Percentiles rank a stretch among this genome's conserved stretches.
phyloP scores from a whole-genome alignment of 2,888 invertebrate genomes.

The Metellina segmentata region DNA sequence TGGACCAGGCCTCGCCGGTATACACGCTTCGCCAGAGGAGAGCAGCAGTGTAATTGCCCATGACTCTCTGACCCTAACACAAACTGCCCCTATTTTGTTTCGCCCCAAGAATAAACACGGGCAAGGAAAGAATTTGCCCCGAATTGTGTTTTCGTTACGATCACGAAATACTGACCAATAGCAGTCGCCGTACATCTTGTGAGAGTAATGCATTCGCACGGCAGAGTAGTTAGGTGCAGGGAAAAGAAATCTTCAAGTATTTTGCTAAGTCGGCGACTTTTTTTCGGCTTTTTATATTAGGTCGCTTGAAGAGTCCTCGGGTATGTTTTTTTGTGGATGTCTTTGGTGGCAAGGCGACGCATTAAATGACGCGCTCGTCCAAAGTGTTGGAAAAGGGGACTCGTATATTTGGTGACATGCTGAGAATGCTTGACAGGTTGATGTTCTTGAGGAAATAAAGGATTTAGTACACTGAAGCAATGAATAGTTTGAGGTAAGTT shows the following conservation, averaged over 20 bases:
- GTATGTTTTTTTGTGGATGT: not conserved
- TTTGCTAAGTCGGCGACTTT: slow-evolving; percentile 46
- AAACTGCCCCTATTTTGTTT: slow-evolving; percentile 70
- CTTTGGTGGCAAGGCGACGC: slow-evolving; percentile 27
- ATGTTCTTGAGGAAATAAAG: not conserved
- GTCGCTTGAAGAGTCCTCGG: not conserved
- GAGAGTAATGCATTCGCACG: slow-evolving; percentile 49
- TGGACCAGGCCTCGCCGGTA: slow-evolving; percentile 34
- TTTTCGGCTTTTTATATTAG: not conserved
- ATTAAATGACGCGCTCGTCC: slow-evolving; percentile 44
- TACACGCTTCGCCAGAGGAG: slow-evolving; percentile 21
- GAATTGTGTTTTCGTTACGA: slow-evolving; percentile 56
- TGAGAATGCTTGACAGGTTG: not conserved
- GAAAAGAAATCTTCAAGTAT: slow-evolving; percentile 46
- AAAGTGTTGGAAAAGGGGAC: slow-evolving; percentile 20
- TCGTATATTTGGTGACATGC: slow-evolving; percentile 8
- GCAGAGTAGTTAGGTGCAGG: not conserved
- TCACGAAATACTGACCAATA: slow-evolving; percentile 52
- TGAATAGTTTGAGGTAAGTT: too few species aligned
- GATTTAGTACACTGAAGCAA: too few species aligned
- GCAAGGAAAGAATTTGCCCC: slow-evolving; percentile 47
- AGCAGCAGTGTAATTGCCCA: slow-evolving; percentile 64
- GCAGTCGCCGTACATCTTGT: slow-evolving; percentile 38
- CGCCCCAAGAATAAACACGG: slow-evolving; percentile 56
- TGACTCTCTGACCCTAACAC: slow-evolving; percentile 72